Percentiles rank a stretch among this genome's conserved stretches.
Conservation (phyloP, 1,140 invertebrate species). For the Zaprionus davidi region DNA sequence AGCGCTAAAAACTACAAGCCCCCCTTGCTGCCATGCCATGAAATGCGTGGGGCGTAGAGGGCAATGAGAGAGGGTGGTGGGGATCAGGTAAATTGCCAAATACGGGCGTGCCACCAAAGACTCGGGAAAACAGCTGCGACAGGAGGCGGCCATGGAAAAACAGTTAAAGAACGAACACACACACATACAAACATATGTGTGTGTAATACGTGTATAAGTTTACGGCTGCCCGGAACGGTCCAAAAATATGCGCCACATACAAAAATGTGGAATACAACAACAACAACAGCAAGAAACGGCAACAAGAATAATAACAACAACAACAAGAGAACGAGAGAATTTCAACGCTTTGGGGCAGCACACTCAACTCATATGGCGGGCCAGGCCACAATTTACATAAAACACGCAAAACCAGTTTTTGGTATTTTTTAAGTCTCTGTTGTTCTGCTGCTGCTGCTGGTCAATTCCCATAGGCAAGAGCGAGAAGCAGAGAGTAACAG, state of each 20-base stretch:
- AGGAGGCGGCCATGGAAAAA: constrained; percentile 45
- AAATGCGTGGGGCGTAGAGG: constrained; percentile 2
- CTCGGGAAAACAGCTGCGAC: constrained; percentile 44
- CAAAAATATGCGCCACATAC: constrained; percentile 20
- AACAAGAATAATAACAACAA: constrained; percentile 27
- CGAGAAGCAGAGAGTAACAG: constrained; percentile 18
- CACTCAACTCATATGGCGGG: constrained; percentile 56
- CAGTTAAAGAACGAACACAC: constrained; percentile 43
- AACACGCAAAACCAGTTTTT: constrained; percentile 77
- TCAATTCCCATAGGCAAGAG: constrained; percentile 25
- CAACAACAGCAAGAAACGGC: constrained; percentile 34
- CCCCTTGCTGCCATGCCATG: not conserved
- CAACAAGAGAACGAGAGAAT: constrained; percentile 50
- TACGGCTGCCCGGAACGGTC: constrained; percentile 28
- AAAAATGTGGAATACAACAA: constrained; percentile 40
- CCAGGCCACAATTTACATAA: constrained; percentile 72
- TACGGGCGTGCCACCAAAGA: constrained; percentile 40
- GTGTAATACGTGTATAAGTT: constrained; percentile 13
- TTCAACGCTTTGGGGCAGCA: constrained; percentile 52
- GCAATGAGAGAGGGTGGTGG: not conserved
- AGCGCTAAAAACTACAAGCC: constrained; percentile 34
- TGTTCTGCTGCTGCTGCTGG: constrained; percentile 32
- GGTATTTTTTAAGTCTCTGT: constrained; percentile 46
- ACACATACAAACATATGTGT: not conserved
- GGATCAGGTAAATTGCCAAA: constrained; percentile 31